Evolutionary conservation across 2,797 vertebrate species (phyloP).

Genomic region (Poeciliopsis gracilis): DNA sequence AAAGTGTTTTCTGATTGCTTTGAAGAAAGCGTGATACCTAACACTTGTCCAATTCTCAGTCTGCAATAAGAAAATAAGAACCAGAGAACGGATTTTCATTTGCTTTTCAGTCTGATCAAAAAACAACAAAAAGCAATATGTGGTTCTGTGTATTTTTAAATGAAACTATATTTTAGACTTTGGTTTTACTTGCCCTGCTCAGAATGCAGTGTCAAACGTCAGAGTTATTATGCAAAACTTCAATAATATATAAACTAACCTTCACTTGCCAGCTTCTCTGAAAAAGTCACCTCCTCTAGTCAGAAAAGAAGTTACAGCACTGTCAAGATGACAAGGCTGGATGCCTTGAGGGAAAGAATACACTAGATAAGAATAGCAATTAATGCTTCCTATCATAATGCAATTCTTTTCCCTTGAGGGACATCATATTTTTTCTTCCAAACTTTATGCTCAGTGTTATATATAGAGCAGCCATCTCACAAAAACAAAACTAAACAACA

Average conservation of each 20-base stretch:
- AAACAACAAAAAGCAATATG: not conserved
- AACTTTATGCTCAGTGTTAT: not conserved
- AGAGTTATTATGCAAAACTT: conserved; percentile 61
- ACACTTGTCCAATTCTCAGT: not conserved
- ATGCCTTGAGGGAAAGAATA: conserved; percentile 65
- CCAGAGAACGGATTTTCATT: not conserved
- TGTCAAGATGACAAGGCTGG: conserved; percentile 76
- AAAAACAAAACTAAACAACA: not conserved
- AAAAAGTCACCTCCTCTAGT: conserved; percentile 60
- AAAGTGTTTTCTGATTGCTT: not conserved
- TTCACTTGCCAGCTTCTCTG: conserved; percentile 66
- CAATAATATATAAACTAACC: conserved; percentile 78
- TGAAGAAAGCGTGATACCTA: not conserved
- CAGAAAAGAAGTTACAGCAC: conserved; percentile 69
- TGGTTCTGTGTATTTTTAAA: not conserved
- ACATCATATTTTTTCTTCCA: conserved; percentile 31
- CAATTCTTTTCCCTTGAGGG: conserved; percentile 36
- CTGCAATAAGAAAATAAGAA: not conserved
- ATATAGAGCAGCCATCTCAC: not conserved
- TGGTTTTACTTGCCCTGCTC: conserved; percentile 40
- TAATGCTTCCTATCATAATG: conserved; percentile 55
- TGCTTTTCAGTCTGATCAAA: not conserved
- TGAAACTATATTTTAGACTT: conserved; percentile 4
- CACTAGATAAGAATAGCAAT: conserved; percentile 73
- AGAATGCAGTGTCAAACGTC: conserved; percentile 63